Conservation (phyloP, 2,888 invertebrate genomes). For the Parapristionchus giblindavisi region DNA sequence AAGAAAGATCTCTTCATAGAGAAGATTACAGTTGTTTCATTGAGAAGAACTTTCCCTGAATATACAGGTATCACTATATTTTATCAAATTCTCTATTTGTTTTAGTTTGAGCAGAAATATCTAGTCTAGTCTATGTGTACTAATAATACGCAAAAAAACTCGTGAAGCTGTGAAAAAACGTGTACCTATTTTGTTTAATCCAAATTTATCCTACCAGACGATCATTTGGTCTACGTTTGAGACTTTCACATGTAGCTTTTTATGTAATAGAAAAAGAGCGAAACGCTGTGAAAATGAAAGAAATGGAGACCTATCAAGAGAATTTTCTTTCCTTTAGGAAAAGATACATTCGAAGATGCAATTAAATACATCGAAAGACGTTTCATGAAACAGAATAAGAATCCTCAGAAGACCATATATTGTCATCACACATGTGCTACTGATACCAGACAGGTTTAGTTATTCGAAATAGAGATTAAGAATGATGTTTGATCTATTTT, state of each 20-base stretch:
- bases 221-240: neutral
- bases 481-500: neutral
- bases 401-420: conserved; percentile 45
- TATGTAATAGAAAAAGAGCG: no score
- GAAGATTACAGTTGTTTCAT: conserved; percentile 42
- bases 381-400: conserved; percentile 42
- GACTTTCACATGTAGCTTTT: no score
- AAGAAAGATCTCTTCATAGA: conserved; percentile 49
- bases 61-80: conserved; percentile 37
- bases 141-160: no score
- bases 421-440: conserved; percentile 43
- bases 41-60: conserved; percentile 43
- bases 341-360: conserved; percentile 30
- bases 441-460: conserved; percentile 37
- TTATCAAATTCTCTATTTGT: neutral
- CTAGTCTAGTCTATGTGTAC: no score
- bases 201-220: no score
- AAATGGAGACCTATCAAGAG: conserved; percentile 4
- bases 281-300: no score
- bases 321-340: conserved; percentile 35
- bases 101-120: neutral
- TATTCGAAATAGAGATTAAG: neutral
- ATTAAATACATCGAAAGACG: conserved; percentile 42
- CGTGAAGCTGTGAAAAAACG: no score
- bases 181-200: no score